phyloP scores from a whole-genome alignment of 30 jellyfish, hydroid and myxozoan species.

The Cassiopea andromeda region DNA sequence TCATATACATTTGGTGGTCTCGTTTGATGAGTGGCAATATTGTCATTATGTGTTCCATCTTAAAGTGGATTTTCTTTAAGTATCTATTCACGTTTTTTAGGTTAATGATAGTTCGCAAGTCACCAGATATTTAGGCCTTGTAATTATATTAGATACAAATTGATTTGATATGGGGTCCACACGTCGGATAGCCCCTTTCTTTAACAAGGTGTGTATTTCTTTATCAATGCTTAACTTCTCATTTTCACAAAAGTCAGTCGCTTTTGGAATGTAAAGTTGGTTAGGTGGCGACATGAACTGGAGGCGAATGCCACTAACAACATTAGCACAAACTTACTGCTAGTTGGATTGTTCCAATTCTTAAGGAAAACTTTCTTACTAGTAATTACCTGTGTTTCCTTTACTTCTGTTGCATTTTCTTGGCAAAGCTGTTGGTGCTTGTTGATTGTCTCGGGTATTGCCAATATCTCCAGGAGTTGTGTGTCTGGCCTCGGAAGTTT shows the following conservation, averaged over 20 bases:
- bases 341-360: background rate
- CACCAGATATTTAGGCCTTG: background rate
- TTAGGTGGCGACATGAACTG: background rate
- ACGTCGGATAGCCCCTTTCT: background rate
- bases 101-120: constrained; percentile 11
- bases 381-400: background rate
- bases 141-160: background rate
- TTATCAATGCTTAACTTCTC: background rate
- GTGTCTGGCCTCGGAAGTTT: background rate
- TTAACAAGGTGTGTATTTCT: background rate
- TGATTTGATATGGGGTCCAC: background rate
- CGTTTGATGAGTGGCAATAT: background rate
- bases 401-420: background rate
- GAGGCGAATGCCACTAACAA: background rate
- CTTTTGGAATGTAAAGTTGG: background rate
- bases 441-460: background rate
- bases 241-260: background rate
- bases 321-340: background rate
- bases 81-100: background rate
- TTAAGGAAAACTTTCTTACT: background rate
- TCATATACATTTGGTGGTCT: background rate
- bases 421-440: background rate
- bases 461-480: background rate
- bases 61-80: background rate
- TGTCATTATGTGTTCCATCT: constrained; percentile 37